Evolutionary conservation across 2,888 invertebrate species (phyloP), one percentile per base, ranked within the genome.

Genomic region (Scelioninae gen. 2): DNA sequence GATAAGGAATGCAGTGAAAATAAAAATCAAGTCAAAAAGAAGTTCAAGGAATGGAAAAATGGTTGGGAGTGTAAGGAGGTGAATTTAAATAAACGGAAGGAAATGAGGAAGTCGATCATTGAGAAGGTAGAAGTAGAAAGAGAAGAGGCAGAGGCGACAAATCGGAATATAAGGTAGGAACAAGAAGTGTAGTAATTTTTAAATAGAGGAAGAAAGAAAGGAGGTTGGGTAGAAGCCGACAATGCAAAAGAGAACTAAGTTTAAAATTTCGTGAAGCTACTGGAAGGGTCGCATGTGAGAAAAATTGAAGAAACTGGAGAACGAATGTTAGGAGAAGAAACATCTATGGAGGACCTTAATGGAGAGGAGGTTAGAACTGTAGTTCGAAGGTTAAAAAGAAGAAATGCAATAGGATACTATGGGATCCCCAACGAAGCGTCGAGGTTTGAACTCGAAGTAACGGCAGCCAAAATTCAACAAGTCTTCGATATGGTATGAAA

Each of bases 351-450:
- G n/a, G n/a, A n/a, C n/a, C n/a, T n/a, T n/a, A 57, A 19, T 18
- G 13, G 31, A 43, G 57, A n/a, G 22, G 57, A 57, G 9, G 41
- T 41, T 7, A 15, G n/a, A n/a, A 55, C 19, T 7, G 57, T 1
- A 72, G 48, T 6, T n/a, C 46, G 4, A 72, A 60, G 31, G n/a
- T n/a, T n/a, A n/a, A n/a, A n/a, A 64, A 71, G 16, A 55, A 28
- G 13, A 76, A 75, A 55, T n/a, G 68, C 73, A 6, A 45, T 65
- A 13, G 75, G 52, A 11, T 43, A n/a, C 10, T 18, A 18, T 11
- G 43, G 19, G 19, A 43, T 43, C 3, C 43, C 43, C 2, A 43
- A 43, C 10, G 19, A 43, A 19, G 43, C 19, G 3, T 43, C 19
- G 18, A 19, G 43, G 0, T 43, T n/a, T 3, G 19, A 19, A 18